Base-by-base conservation (phyloP, 2,888 invertebrate species). In the Chorisops tibialis region DNA sequence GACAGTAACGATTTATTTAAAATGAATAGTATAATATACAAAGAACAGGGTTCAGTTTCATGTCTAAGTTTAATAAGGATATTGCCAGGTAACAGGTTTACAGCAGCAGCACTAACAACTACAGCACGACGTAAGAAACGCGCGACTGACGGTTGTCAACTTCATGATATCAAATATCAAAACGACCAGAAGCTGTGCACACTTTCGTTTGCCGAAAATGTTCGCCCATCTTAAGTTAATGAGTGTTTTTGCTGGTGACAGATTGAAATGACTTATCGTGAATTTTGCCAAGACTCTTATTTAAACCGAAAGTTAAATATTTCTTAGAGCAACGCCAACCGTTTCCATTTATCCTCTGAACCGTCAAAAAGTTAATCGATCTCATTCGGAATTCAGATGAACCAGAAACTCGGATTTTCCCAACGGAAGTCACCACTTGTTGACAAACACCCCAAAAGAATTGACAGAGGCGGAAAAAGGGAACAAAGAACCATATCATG, bases 391-490 rank as follows among this genome's bases (percentile, higher is more conserved):
- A 56, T 56, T 30, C 56, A 43, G 45, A 56, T 56, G 56, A 56
- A 45, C 45, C 56, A 43, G 56, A 56, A 45, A 30, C 30, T 56
- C 30, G 45, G 45, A 56, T 56, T 56, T 56, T 56, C 56, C 56
- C 56, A 45, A 56, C 56, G 56, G 56, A 56, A 43, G 59, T 49
- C 39, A 54, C 64, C 64, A 62, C 64, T 64, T 64, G 64, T 64
- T 64, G 64, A 64, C 64, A 64, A 64, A 64, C 62, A 45, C 21
- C 30, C 16, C 41, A 18, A 18, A 30, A 30, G 43, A 43, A 45
- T 45, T 38, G 30, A 35, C 45, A 43, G 43, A 56, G 45, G 41
- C 54, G 18, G 30, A 56, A 56, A 43, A 56, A 56, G 45, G 43
- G 43, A 56, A 56, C 56, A 56, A 56, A 56, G 56, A 35, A 56